Percentiles rank a stretch among this genome's conserved stretches.
Conservation (phyloP, 2,113 vertebrate species). For the Syngnathus floridae region DNA sequence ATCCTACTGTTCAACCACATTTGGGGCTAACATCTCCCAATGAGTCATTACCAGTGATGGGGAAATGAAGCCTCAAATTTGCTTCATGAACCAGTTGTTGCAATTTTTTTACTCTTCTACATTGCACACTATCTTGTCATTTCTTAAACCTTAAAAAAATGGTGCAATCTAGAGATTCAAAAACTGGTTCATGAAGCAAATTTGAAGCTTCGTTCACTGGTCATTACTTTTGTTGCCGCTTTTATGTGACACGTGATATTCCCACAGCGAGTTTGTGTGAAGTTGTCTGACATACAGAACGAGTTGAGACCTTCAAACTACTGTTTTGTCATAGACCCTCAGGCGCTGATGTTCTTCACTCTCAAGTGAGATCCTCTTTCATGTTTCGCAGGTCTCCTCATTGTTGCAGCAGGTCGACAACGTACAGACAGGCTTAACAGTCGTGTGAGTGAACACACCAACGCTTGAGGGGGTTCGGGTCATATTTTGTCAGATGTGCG, state of each 20-base stretch:
- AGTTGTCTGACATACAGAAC: background rate
- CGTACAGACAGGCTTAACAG: constrained; percentile 20
- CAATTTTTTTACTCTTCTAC: no score
- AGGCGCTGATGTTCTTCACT: constrained; percentile 24
- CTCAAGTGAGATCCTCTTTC: constrained; percentile 10
- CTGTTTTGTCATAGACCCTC: constrained; percentile 12
- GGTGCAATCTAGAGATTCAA: no score
- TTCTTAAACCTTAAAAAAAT: no score
- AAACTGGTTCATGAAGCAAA: no score
- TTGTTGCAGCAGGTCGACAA: constrained; percentile 22
- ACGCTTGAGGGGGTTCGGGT: constrained; percentile 28
- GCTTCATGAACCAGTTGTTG: no score
- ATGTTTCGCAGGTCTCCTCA: constrained; percentile 6
- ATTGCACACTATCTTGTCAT: no score
- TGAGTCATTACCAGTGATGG: no score
- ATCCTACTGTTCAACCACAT: background rate
- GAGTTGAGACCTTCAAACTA: constrained; percentile 5
- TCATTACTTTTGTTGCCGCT: background rate
- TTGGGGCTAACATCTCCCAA: no score
- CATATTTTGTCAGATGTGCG: constrained; percentile 4
- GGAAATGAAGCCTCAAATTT: no score
- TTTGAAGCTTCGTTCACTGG: no score
- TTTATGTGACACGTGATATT: background rate
- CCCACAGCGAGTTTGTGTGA: background rate
- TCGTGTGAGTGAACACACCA: constrained; percentile 18